These are phyloP conservation scores for Lithosia quadra DNA, from an alignment of 2,888 invertebrate species.

Conservation along the genomic window DNA sequence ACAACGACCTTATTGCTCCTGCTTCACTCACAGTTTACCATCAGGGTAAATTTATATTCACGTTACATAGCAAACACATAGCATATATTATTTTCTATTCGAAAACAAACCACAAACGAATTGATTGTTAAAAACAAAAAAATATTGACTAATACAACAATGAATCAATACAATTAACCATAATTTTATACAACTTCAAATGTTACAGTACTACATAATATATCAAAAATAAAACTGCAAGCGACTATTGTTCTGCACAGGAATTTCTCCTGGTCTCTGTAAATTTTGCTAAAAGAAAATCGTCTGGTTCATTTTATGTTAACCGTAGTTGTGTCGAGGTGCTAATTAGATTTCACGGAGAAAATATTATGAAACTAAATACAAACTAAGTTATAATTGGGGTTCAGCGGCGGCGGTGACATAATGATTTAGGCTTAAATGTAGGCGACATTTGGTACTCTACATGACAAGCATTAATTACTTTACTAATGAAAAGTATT, in stretches of 20 bases:
- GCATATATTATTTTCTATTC: background rate
- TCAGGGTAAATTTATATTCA: no score
- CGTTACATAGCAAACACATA: no score
- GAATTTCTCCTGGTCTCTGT: rapidly evolving
- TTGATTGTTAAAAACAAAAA: no score
- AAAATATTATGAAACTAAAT: background rate
- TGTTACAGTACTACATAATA: background rate
- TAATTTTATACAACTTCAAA: background rate
- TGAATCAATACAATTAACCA: background rate
- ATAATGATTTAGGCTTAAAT: background rate
- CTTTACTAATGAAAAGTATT: background rate
- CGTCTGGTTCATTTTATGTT: background rate
- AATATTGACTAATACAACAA: no score
- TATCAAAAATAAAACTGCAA: no score
- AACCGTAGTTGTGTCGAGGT: background rate
- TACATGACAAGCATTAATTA: background rate
- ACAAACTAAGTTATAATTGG: background rate
- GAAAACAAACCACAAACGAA: background rate
- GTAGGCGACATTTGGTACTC: background rate
- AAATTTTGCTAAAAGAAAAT: background rate
- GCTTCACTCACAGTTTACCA: no score
- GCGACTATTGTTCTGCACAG: background rate
- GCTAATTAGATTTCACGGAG: background rate
- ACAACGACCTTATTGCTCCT: no score
- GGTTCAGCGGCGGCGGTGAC: background rate